Evolutionary conservation across 2,113 vertebrate genomes (phyloP).

Genomic region (Rhabdomys dilectus): DNA sequence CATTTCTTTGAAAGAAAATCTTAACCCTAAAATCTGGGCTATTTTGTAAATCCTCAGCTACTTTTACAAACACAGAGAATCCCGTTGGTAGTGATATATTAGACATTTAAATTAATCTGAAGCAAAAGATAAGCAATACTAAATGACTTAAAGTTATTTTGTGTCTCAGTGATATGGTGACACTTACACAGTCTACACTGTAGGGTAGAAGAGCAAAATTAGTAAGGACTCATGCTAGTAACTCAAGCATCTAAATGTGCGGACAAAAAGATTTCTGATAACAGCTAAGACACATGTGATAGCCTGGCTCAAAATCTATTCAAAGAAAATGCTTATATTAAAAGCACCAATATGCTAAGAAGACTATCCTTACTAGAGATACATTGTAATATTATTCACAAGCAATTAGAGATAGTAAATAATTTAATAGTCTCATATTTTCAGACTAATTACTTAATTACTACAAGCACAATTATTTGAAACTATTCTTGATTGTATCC

Average conservation of each 20-base stretch:
- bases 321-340: neutral
- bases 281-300: neutral
- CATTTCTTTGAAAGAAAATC: slow-evolving; percentile 34
- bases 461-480: neutral
- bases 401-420: neutral
- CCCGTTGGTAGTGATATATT: neutral
- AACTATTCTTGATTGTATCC: neutral
- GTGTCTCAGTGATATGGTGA: neutral
- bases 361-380: neutral
- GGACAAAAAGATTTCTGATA: neutral
- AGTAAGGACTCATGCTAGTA: neutral
- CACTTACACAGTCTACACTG: slow-evolving; percentile 20
- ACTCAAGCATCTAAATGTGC: neutral
- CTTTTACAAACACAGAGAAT: neutral
- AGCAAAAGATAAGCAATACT: slow-evolving; percentile 46
- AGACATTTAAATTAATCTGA: slow-evolving; percentile 43
- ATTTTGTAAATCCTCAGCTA: neutral
- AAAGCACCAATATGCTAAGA: neutral
- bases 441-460: neutral
- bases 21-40: slow-evolving; percentile 15
- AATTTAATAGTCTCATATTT: neutral
- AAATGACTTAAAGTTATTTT: slow-evolving; percentile 43
- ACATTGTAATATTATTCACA: neutral
- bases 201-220: slow-evolving; percentile 31
- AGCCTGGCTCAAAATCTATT: neutral